Conservation (phyloP, 2,797 vertebrate species). For the Poecilia velifera region DNA sequence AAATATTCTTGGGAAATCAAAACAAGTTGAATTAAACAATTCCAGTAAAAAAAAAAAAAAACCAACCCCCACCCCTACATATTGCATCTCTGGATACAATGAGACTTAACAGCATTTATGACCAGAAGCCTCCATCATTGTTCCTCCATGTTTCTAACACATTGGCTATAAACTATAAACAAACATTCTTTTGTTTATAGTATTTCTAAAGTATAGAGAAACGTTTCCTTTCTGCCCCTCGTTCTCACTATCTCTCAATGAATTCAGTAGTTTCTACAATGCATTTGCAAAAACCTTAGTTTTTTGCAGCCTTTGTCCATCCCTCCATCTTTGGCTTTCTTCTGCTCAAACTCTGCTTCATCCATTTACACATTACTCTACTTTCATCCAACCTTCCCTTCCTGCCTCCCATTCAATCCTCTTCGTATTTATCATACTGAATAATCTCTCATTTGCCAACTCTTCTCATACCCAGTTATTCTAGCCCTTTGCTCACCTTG, state of each 20-base stretch:
- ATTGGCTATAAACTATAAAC: too few relatives aligned
- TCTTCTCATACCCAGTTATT: constrained; percentile 17
- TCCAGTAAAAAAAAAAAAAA: too few relatives aligned
- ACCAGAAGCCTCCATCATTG: too few relatives aligned
- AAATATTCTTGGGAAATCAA: too few relatives aligned
- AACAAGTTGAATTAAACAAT: too few relatives aligned
- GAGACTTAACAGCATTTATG: too few relatives aligned
- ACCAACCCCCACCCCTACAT: too few relatives aligned
- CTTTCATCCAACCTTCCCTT: constrained; percentile 10
- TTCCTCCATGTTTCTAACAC: too few relatives aligned
- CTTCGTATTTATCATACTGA: constrained; percentile 34
- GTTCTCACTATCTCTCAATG: neutral
- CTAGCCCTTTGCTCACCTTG: constrained; percentile 19
- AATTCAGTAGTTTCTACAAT: constrained; percentile 1
- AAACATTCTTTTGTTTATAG: neutral
- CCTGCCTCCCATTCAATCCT: constrained; percentile 12
- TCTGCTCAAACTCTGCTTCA: constrained; percentile 16
- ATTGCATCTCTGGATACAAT: too few relatives aligned
- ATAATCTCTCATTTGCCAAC: constrained; percentile 31
- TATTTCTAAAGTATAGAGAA: neutral
- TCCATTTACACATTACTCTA: constrained; percentile 12
- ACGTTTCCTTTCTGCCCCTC: neutral
- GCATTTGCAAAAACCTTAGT: neutral
- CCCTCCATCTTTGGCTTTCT: neutral
- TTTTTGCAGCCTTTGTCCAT: constrained; percentile 5